These are phyloP conservation scores for Oryzias curvinotus DNA, from an alignment of 2,113 vertebrate species.

Conservation along the genomic window DNA sequence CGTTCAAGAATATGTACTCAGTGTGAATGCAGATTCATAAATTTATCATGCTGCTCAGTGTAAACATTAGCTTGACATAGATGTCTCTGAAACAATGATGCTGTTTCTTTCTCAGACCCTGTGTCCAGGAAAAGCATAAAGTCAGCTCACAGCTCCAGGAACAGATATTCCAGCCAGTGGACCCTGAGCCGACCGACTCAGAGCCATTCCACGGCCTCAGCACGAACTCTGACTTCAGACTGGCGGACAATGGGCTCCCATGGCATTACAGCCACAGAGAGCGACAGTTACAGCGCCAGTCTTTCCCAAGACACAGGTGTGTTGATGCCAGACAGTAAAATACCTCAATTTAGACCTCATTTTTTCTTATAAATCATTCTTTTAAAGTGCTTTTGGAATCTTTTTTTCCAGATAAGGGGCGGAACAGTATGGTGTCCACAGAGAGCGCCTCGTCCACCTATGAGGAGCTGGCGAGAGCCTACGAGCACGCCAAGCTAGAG, in stretches of 20 bases:
- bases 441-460: slow-evolving; percentile 96
- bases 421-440: slow-evolving; percentile 98
- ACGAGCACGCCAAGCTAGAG: slow-evolving; percentile 95
- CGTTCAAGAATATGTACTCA: too few species aligned
- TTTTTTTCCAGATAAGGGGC: slow-evolving; percentile 85
- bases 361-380: too few species aligned
- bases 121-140: slow-evolving; percentile 97
- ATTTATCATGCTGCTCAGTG: too few species aligned
- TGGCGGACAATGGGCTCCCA: slow-evolving; percentile 96
- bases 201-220: slow-evolving; percentile 94
- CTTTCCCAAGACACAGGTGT: slow-evolving; percentile 96
- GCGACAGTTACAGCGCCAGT: slow-evolving; percentile 98
- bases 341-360: too few species aligned
- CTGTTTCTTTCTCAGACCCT: slow-evolving; percentile 78
- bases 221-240: slow-evolving; percentile 92
- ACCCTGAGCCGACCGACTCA: slow-evolving; percentile 87
- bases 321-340: neutral
- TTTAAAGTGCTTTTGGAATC: neutral
- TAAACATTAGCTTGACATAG: too few species aligned
- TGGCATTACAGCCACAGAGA: slow-evolving; percentile 95
- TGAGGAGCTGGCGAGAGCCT: slow-evolving; percentile 93
- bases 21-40: too few species aligned
- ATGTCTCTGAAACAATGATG: neutral
- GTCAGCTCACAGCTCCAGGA: slow-evolving; percentile 93
- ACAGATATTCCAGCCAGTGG: slow-evolving; percentile 98